Conservation (phyloP, 2,797 vertebrate species). For the Spinibarbus caldwelli region DNA sequence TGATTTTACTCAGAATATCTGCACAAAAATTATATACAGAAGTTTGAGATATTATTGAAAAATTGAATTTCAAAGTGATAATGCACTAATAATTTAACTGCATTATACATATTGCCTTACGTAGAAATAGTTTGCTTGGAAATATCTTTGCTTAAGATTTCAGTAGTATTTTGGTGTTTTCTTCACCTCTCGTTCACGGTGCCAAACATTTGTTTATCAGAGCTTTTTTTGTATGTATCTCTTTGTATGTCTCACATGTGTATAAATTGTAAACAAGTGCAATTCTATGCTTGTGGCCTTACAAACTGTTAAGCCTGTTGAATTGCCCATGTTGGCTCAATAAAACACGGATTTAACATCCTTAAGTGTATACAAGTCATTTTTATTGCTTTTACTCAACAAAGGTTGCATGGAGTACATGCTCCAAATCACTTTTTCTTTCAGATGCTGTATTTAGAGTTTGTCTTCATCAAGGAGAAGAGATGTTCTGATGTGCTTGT, state of each 20-base stretch:
- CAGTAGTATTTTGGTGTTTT: background rate
- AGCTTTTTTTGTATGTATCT: conserved; percentile 39
- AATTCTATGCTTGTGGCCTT: conserved; percentile 47
- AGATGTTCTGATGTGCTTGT: background rate
- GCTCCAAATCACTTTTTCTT: background rate
- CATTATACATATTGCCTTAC: background rate
- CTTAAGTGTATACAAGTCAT: background rate
- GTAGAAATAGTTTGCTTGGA: conserved; percentile 17
- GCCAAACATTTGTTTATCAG: conserved; percentile 36
- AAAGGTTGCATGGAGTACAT: background rate
- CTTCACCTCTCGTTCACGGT: conserved; percentile 19
- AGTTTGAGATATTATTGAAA: background rate
- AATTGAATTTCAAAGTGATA: background rate
- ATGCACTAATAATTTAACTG: conserved; percentile 28
- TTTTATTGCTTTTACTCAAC: background rate
- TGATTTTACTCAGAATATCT: background rate
- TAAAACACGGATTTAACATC: conserved; percentile 57
- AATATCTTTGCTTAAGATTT: conserved; percentile 17
- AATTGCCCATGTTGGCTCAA: conserved; percentile 53
- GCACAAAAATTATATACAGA: background rate
- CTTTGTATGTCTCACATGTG: conserved; percentile 38
- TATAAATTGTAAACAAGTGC: conserved; percentile 59
- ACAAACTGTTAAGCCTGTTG: conserved; percentile 19
- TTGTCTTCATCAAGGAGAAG: background rate
- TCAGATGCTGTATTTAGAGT: too few relatives aligned